phyloP scores from a whole-genome alignment of 2,797 vertebrate genomes.

The Carcharodon carcharias region DNA sequence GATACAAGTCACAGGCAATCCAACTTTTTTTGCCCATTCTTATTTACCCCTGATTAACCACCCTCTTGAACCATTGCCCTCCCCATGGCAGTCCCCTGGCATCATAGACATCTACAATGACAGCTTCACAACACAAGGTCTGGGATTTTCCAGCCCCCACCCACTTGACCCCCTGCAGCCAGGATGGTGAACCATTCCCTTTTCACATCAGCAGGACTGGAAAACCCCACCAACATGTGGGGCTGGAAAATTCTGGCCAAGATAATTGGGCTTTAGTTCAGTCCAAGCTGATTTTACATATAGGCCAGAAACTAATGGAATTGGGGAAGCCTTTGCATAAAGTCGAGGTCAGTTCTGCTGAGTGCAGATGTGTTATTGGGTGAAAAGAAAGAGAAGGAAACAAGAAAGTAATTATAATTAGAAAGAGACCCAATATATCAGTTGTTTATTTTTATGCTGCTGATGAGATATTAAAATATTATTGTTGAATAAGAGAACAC shows the following conservation, averaged over 20 bases:
- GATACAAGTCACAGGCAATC: not conserved
- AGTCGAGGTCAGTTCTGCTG: not conserved
- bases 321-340: not conserved
- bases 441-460: not conserved
- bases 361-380: not conserved
- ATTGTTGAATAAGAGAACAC: not conserved
- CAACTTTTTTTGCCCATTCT: not conserved
- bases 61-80: not conserved
- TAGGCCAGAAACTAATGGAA: not conserved
- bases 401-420: not conserved
- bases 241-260: too few species aligned
- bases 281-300: not conserved
- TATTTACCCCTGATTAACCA: not conserved
- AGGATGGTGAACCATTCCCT: too few species aligned
- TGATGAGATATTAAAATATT: not conserved
- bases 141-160: too few species aligned
- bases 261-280: not conserved
- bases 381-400: not conserved
- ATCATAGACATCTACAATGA: not conserved
- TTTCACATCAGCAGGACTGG: too few species aligned
- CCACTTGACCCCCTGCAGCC: too few species aligned
- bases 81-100: too few species aligned
- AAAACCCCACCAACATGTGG: too few species aligned
- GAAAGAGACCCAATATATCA: too few species aligned
- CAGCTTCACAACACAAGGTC: not conserved